A percentile compares a stretch with the other conserved stretches of the same genome.
These are phyloP conservation scores for Oryzias dopingdopingensis DNA, from an alignment of 2,797 vertebrate genomes.

Conservation along the genomic window DNA sequence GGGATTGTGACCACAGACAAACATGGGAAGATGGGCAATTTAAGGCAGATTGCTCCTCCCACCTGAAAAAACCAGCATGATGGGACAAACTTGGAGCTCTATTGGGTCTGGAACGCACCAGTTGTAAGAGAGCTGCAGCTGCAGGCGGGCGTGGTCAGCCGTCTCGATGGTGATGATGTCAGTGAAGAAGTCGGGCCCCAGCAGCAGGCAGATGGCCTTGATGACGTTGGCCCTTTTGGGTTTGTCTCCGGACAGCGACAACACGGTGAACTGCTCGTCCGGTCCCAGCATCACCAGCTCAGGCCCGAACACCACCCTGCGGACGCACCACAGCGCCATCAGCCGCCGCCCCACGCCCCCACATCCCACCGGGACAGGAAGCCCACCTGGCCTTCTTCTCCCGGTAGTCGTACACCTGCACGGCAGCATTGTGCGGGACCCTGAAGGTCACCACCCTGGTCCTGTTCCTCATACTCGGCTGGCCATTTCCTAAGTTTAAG, in stretches of 20 bases:
- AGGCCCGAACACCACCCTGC: conserved; percentile 89
- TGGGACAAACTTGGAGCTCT: no score
- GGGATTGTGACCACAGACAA: no score
- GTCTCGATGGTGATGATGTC: conserved; percentile 92
- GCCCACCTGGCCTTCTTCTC: conserved; percentile 85
- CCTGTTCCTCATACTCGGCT: conserved; percentile 10
- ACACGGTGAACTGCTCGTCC: conserved; percentile 89
- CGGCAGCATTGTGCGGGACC: conserved; percentile 86
- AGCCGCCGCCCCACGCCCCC: accelerated
- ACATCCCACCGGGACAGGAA: background rate
- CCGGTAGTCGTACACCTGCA: conserved; percentile 94
- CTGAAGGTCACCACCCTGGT: conserved; percentile 84
- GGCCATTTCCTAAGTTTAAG: accelerated
- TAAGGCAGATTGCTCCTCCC: no score
- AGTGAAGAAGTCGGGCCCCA: conserved; percentile 90
- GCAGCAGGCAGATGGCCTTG: conserved; percentile 85
- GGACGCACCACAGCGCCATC: background rate
- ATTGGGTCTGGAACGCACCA: conserved; percentile 69
- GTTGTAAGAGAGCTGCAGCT: conserved; percentile 92
- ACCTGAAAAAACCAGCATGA: no score
- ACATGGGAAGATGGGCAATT: no score
- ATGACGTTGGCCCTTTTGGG: conserved; percentile 87
- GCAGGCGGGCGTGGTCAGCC: conserved; percentile 88
- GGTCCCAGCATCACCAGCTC: conserved; percentile 89
- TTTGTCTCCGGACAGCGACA: conserved; percentile 87